Percentiles rank a stretch among this genome's conserved stretches.
Conservation (phyloP, 1,140 invertebrate genomes). For the Pomacea maculata region DNA sequence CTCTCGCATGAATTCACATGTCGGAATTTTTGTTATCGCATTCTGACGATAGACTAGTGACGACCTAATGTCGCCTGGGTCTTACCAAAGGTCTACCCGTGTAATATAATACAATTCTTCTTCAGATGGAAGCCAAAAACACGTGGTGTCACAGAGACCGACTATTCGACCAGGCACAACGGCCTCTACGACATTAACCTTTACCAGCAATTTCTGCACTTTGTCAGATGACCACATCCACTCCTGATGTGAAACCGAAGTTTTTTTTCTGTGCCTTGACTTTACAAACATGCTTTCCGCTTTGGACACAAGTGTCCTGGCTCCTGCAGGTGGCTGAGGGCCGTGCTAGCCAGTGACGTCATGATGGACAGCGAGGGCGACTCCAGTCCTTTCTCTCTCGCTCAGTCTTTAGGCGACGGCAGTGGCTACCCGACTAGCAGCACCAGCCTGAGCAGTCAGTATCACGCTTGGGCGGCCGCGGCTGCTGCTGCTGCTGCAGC, state of each 20-base stretch:
- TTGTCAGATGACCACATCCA: background rate
- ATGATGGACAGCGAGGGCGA: slow-evolving; percentile 16
- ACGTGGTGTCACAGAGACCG: no score
- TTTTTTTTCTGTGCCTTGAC: background rate
- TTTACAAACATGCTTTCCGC: background rate
- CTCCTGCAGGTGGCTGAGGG: background rate
- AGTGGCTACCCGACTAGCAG: slow-evolving; percentile 2
- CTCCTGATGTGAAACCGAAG: background rate
- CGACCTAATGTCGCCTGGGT: no score
- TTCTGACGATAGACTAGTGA: no score
- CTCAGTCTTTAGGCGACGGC: slow-evolving; percentile 1
- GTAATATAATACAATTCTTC: no score
- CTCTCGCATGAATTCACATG: no score
- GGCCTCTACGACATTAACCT: no score
- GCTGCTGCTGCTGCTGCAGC: slow-evolving; percentile 1
- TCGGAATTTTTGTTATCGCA: no score
- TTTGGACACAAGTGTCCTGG: background rate
- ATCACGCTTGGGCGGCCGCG: slow-evolving; percentile 13
- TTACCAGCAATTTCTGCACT: background rate
- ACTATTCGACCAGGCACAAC: no score
- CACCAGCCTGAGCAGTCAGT: slow-evolving; percentile 12
- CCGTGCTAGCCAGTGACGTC: no score
- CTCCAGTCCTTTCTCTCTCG: slow-evolving; percentile 12
- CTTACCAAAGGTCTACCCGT: no score
- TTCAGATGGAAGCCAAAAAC: no score